Evolutionary conservation across 2,113 vertebrate genomes (phyloP).

Genomic region (Ammodytes marinus): DNA sequence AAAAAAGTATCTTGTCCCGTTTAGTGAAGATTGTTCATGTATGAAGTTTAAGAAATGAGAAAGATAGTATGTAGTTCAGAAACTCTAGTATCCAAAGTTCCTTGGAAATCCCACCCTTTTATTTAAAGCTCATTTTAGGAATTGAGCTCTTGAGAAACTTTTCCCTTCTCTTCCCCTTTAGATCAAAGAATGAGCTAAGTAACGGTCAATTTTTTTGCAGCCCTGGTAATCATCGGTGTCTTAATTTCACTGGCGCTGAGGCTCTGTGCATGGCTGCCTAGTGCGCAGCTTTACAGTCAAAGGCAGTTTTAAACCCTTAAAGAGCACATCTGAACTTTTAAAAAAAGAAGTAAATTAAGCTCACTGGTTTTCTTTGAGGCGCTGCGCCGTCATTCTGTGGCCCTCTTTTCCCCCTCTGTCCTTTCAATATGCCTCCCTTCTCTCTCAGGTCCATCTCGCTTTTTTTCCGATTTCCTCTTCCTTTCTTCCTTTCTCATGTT

Average conservation of each 20-base stretch:
- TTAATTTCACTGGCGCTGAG: constrained; percentile 64
- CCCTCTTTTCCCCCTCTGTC: constrained; percentile 35
- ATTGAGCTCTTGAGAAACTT: constrained; percentile 27
- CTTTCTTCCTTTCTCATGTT: constrained; percentile 4
- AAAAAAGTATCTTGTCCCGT: neutral
- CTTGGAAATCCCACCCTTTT: constrained; percentile 37
- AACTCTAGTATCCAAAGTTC: constrained; percentile 19
- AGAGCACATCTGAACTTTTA: constrained; percentile 54
- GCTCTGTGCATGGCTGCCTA: constrained; percentile 33
- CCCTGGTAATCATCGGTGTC: constrained; percentile 52
- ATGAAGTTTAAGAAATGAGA: neutral
- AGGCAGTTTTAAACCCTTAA: constrained; percentile 69
- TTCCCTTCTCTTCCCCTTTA: neutral
- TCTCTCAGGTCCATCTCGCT: constrained; percentile 23
- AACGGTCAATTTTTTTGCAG: constrained; percentile 45
- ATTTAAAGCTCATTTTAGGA: constrained; percentile 25
- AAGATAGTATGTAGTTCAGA: constrained; percentile 22
- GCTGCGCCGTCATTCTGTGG: constrained; percentile 32
- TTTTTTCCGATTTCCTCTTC: constrained; percentile 2
- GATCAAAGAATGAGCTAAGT: constrained; percentile 23
- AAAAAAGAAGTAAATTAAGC: constrained; percentile 56
- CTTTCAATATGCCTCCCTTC: constrained; percentile 26
- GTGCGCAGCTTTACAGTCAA: constrained; percentile 67
- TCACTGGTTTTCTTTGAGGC: constrained; percentile 52
- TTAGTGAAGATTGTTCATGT: neutral